Evolutionary conservation across 37 sponge, comb jelly and placozoan genomes (phyloP).

Genomic region (Cliona cf. orientalis): DNA sequence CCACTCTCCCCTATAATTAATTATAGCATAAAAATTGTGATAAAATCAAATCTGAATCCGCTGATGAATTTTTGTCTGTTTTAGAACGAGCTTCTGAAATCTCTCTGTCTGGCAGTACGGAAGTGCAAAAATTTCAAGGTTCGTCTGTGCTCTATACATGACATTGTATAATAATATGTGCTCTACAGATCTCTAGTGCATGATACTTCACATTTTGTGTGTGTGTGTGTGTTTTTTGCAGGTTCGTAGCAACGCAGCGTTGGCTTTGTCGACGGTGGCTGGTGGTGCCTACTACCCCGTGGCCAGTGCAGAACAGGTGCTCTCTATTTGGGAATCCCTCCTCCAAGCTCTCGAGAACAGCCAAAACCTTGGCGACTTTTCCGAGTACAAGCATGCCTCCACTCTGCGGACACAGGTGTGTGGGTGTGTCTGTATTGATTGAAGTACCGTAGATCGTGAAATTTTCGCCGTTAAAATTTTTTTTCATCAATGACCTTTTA

Average conservation of each 20-base stretch:
- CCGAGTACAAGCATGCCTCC: conserved; percentile 63
- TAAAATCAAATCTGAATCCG: no score
- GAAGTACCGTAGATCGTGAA: neutral
- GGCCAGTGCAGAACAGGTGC: neutral
- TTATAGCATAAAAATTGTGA: no score
- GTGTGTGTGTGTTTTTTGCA: neutral
- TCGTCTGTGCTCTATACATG: neutral
- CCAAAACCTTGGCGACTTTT: conserved; percentile 49
- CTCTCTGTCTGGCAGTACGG: conserved; percentile 47
- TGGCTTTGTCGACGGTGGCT: conserved; percentile 48
- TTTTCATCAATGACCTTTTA: no score
- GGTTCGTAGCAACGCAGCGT: conserved; percentile 67
- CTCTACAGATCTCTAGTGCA: neutral
- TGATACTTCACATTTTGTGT: neutral
- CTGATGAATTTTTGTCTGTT: neutral
- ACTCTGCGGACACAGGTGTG: conserved; percentile 37
- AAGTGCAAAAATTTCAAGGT: conserved; percentile 68
- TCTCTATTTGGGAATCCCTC: conserved; percentile 39
- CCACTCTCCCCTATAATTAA: no score
- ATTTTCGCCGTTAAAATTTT: no score
- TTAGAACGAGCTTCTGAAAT: conserved; percentile 22
- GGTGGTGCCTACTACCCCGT: neutral
- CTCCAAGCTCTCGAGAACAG: conserved; percentile 41
- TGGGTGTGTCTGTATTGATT: neutral
- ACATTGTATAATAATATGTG: neutral